Percentiles rank a stretch among this genome's conserved stretches.
Conservation (phyloP, 2,888 invertebrate genomes). For the Hyles lineata region DNA sequence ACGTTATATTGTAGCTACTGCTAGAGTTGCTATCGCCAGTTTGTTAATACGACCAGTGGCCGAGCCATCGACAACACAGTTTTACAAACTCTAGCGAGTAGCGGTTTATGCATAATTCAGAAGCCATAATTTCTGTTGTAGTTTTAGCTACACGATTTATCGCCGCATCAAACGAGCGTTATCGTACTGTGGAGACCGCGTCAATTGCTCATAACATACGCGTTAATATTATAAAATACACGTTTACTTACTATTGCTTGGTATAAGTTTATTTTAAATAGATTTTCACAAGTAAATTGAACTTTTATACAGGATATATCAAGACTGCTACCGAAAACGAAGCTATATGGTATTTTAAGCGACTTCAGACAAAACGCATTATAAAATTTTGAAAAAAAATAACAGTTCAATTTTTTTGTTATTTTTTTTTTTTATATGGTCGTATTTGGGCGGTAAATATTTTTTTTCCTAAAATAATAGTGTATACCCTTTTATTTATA, state of each 20-base stretch:
- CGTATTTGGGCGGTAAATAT: too few species aligned
- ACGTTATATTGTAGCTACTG: neutral
- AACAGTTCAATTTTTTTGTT: too few species aligned
- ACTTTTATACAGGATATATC: too few species aligned
- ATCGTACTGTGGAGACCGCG: conserved; percentile 47
- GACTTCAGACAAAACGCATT: too few species aligned
- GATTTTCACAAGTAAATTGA: neutral
- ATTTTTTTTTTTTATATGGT: too few species aligned
- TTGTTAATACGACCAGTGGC: conserved; percentile 16
- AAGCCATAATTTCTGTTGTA: conserved; percentile 74
- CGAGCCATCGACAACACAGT: conserved; percentile 47
- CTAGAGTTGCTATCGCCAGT: neutral
- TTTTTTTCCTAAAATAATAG: too few species aligned
- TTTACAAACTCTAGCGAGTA: conserved; percentile 70
- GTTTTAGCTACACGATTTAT: conserved; percentile 73
- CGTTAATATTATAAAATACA: conserved; percentile 21
- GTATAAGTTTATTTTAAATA: neutral
- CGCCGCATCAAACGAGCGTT: conserved; percentile 64
- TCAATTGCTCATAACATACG: conserved; percentile 49
- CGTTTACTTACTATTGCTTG: neutral
- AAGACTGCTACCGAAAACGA: too few species aligned
- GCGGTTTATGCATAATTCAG: conserved; percentile 79
- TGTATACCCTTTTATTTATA: too few species aligned
- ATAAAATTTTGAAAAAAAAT: too few species aligned
- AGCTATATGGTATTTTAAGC: too few species aligned